Evolutionary conservation across 53 echinoderm and acorn worm species (phyloP).

Genomic region (Astropecten irregularis): DNA sequence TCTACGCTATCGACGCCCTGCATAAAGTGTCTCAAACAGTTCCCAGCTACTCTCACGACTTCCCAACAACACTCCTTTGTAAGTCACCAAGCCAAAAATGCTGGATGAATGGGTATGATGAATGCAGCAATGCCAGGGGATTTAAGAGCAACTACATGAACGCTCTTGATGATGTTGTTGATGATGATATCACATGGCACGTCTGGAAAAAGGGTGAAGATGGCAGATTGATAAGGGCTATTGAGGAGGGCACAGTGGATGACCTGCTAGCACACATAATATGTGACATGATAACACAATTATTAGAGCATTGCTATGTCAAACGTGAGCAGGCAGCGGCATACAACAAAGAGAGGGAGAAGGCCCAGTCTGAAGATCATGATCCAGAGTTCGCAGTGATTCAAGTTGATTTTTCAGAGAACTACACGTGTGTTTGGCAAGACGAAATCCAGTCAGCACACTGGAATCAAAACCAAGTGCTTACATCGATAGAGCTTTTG

Average conservation of each 20-base stretch:
- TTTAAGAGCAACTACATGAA: conserved; percentile 24
- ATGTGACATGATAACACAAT: conserved; percentile 27
- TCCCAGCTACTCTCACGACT: neutral
- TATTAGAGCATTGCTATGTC: conserved; percentile 58
- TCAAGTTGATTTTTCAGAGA: conserved; percentile 65
- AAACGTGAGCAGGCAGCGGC: conserved; percentile 21
- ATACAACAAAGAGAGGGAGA: conserved; percentile 1
- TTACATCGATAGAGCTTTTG: conserved; percentile 46
- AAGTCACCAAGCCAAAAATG: conserved; percentile 20
- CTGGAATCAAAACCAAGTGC: conserved; percentile 58
- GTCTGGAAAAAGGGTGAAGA: conserved; percentile 49
- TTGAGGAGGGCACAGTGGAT: too few species aligned
- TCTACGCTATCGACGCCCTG: conserved; percentile 19
- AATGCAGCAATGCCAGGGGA: conserved; percentile 28
- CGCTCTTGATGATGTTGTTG: conserved; percentile 26
- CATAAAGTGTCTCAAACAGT: conserved; percentile 13
- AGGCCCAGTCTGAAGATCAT: neutral
- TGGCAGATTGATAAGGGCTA: too few species aligned
- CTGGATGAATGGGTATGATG: conserved; percentile 2
- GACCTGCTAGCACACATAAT: conserved; percentile 6
- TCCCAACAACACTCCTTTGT: neutral
- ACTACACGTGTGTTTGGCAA: conserved; percentile 60
- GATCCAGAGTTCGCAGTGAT: conserved; percentile 31
- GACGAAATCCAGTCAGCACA: conserved; percentile 65
- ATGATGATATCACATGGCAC: conserved; percentile 5